Evolutionary conservation across 2,797 vertebrate species (phyloP).

Genomic region (Allobates femoralis): DNA sequence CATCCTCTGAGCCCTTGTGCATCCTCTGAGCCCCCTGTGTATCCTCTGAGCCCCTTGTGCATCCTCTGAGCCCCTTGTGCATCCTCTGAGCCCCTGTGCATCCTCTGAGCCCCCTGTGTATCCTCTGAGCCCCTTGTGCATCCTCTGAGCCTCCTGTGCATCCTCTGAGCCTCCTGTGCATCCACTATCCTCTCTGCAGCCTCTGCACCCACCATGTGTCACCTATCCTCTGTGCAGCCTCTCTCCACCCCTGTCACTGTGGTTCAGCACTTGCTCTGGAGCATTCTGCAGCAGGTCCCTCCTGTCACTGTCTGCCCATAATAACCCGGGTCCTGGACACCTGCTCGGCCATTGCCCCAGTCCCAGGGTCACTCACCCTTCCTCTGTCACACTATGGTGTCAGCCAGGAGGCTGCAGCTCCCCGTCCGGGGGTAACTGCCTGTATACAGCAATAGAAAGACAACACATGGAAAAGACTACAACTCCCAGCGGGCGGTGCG

Average conservation of each 20-base stretch:
- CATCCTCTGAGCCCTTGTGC: too few relatives aligned
- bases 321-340: background rate
- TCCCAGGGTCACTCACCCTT: background rate
- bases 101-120: too few relatives aligned
- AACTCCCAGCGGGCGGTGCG: constrained; percentile 21
- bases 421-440: background rate
- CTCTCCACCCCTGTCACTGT: background rate
- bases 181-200: too few relatives aligned
- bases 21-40: too few relatives aligned
- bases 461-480: constrained; percentile 1
- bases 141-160: too few relatives aligned
- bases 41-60: too few relatives aligned
- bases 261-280: background rate
- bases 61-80: too few relatives aligned
- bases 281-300: background rate
- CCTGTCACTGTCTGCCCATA: background rate
- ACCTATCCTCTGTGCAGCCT: background rate
- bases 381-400: background rate
- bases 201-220: too few relatives aligned
- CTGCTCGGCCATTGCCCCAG: background rate
- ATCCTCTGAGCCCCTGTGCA: too few relatives aligned
- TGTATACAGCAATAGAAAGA: background rate
- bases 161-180: too few relatives aligned
- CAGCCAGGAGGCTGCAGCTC: background rate
- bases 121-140: too few relatives aligned